A percentile compares a stretch with the other conserved stretches of the same genome.
These are phyloP conservation scores for Gryllus longicercus DNA, from an alignment of 2,888 invertebrate genomes.

Conservation along the genomic window DNA sequence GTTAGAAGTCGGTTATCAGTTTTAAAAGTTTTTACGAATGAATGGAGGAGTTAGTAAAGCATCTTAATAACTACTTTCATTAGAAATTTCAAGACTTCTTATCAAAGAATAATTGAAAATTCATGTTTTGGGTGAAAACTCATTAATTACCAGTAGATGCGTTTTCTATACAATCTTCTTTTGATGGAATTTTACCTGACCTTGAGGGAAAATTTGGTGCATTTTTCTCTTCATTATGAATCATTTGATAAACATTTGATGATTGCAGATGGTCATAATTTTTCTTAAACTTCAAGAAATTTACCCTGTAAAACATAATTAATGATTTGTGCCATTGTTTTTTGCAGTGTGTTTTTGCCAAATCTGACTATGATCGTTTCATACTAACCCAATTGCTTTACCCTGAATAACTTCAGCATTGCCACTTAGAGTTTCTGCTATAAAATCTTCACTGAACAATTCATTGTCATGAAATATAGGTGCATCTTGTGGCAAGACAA, in stretches of 20 bases:
- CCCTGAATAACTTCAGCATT: conserved; percentile 85
- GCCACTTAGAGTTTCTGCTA: conserved; percentile 77
- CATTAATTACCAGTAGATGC: background rate
- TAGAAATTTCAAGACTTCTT: too few species aligned
- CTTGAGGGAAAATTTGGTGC: background rate
- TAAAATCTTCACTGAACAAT: conserved; percentile 84
- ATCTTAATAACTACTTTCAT: too few species aligned
- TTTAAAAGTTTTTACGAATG: too few species aligned
- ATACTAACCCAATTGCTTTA: conserved; percentile 74
- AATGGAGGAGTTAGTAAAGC: too few species aligned
- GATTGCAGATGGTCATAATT: conserved; percentile 25
- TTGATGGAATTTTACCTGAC: background rate
- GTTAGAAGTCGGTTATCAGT: too few species aligned
- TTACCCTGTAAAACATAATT: conserved; percentile 23
- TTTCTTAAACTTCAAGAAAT: conserved; percentile 23
- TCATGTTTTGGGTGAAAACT: background rate
- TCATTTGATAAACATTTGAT: conserved; percentile 27
- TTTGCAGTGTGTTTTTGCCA: too few species aligned
- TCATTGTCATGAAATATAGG: conserved; percentile 79
- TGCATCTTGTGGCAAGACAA: conserved; percentile 73
- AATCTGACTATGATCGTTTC: too few species aligned
- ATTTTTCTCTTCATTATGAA: conserved; percentile 25
- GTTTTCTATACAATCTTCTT: conserved; percentile 17
- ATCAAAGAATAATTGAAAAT: too few species aligned
- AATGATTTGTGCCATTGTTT: too few species aligned